These are phyloP conservation scores for Bombus sylvicola DNA, from an alignment of 1,140 invertebrate genomes.

Conservation along the genomic window DNA sequence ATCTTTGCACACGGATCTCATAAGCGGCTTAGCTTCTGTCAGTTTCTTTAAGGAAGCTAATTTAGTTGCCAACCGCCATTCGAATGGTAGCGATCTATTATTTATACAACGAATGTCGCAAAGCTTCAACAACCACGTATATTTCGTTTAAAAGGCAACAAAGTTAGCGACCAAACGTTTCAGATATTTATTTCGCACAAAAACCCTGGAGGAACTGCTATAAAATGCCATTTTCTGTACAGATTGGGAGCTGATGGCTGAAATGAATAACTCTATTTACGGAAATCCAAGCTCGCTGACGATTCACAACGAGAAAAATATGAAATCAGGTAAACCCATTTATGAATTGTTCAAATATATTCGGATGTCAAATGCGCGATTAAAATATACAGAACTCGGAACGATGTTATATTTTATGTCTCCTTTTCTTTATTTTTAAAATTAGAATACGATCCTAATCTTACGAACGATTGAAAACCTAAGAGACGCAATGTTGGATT, in stretches of 20 bases:
- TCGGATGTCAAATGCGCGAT: not conserved
- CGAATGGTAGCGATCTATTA: conserved; percentile 11
- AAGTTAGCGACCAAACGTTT: not conserved
- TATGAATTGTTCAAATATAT: not conserved
- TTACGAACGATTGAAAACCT: not conserved
- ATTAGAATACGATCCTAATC: not conserved
- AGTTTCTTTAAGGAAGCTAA: not conserved
- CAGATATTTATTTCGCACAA: not conserved
- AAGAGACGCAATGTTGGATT: not conserved
- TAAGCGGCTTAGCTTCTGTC: conserved; percentile 17
- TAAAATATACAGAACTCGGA: not conserved
- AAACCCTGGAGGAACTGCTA: not conserved
- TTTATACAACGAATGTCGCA: not conserved
- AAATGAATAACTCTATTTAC: conserved; percentile 85
- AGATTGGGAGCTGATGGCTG: conserved; percentile 80
- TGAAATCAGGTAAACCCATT: conserved; percentile 55
- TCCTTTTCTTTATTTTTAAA: not conserved
- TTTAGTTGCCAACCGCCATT: not conserved
- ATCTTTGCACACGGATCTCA: not conserved
- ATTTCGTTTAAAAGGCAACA: conserved; percentile 12
- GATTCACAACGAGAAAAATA: conserved; percentile 83
- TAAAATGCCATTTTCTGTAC: conserved; percentile 61
- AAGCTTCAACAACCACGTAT: not conserved
- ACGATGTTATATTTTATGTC: not conserved
- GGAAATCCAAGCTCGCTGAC: conserved; percentile 85